Base-by-base conservation (phyloP, 2,888 invertebrate genomes). In the Harpalus rufipes region DNA sequence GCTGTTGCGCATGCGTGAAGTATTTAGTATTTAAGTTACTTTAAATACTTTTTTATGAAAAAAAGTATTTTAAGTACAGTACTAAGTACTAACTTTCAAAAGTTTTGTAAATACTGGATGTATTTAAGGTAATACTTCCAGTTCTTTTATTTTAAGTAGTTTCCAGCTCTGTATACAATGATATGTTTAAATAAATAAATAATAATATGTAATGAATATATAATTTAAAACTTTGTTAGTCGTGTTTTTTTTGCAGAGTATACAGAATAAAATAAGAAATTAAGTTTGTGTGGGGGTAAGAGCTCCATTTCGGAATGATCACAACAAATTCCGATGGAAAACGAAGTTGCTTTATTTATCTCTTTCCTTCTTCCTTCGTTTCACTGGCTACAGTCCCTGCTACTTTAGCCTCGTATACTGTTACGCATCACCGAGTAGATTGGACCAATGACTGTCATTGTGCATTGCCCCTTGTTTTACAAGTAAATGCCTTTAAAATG, bases 261-360 rank as follows among this genome's bases (percentile, higher is more conserved):
- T 81, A 81, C 72, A 56, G 68, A 81, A 81, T 81, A 81, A 81
- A 81, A 81, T 81, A 81, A 81, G 81, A 81, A 81, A 81, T 81
- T 81, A 81, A 68, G 81, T 81, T 81, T 72, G 68, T 41, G 68
- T 68, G 81, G 72, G 81, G 81, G 81, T 81, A 81, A 81, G 81
- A 81, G 81, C 81, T 81, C 81, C 68, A 68, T 81, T 81, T 81
- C 81, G 58, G 72, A 68, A 68, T 81, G 81, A 81, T 81, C 81
- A 81, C 81, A 81, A 81, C 81, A 81, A 81, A 81, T 81, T 81
- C 32, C 81, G 81, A 81, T 81, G 59, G 81, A 81, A 81, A 81
- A 81, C 68, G 81, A 81, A 81, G 68, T 81, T 72, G 68, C 56
- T 56, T 81, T 81, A 81, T 81, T 81, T 81, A 68, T 81, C 72